Evolutionary conservation across 2,797 vertebrate genomes (phyloP), one percentile per base, ranked within the genome.

Genomic region (Halcyon chelicuti): DNA sequence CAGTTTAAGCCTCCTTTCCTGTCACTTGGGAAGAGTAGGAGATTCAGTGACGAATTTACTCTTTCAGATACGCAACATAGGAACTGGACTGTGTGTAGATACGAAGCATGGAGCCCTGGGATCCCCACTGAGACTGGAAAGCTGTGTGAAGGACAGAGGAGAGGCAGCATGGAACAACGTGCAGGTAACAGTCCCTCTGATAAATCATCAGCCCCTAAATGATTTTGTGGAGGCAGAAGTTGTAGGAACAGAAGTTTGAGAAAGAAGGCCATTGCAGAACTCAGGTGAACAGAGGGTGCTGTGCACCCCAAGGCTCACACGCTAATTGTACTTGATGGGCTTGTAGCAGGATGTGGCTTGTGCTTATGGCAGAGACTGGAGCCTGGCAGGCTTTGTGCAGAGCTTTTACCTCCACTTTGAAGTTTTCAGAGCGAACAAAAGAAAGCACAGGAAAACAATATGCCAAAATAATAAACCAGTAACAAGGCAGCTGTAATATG

Each of bases 141-240:
- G 68, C 83, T 99, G 99, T 0, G 96, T 98, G 82, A 99, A 99
- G 96, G 98, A 98, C 23, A 98, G 98, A 7, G 98, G 98, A 9
- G 99, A 99, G 63, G 97, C 98, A 10, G 97, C 98, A 5, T 99
- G 99, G 99, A 99, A 98, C 80, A 99, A 98, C 1, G 98, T 99
- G 84, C 99, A 99, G 99, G 99, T 99, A 96, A 85, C 23, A 37
- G 1, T 33, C n/a, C 16, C 12, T 67, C 42, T 37, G 28, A 31
- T 47, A 76, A 55, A 61, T 82, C n/a, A 33, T 5, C 2, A 0
- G 20, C 72, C 51, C 14, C 57, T 79, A 22, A 57, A 46, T 46
- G 55, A 61, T 52, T 62, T 1, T 52, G 37, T 4, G 20, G 35
- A 61, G n/a, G 55, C 6, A 35, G 31, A 74, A 66, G 37, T 61